phyloP scores from a whole-genome alignment of 2,113 vertebrate genomes.

The Peromyscus californicus region DNA sequence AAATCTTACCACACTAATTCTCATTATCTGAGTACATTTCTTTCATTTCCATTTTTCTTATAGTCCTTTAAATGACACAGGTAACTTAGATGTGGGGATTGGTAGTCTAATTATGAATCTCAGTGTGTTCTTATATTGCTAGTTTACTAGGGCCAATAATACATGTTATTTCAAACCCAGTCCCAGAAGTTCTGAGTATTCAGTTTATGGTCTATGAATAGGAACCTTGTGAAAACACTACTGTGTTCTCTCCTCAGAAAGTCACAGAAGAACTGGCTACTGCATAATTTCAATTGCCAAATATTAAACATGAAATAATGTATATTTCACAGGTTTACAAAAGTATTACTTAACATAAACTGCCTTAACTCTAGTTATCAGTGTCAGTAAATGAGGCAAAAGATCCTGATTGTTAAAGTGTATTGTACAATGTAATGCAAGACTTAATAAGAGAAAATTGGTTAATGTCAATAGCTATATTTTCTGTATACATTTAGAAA shows the following conservation, averaged over 20 bases:
- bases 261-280: not conserved
- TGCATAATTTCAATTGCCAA: not conserved
- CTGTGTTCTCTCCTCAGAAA: not conserved
- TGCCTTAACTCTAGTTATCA: not conserved
- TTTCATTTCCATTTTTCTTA: not conserved
- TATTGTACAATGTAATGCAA: not conserved
- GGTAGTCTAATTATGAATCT: not conserved
- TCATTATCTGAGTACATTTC: not conserved
- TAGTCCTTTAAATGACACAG: not conserved
- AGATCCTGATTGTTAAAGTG: not conserved
- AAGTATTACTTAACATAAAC: not conserved
- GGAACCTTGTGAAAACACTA: not conserved
- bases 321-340: not conserved
- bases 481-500: conserved; percentile 1
- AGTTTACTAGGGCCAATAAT: not conserved
- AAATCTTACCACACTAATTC: not conserved
- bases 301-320: not conserved
- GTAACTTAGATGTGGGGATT: not conserved
- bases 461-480: not conserved
- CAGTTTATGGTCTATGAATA: not conserved
- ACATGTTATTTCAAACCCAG: not conserved
- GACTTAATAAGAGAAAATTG: not conserved
- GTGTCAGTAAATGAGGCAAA: not conserved
- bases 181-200: not conserved
- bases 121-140: not conserved